phyloP scores from a whole-genome alignment of 2,797 vertebrate genomes.

The Epinephelus coioides region DNA sequence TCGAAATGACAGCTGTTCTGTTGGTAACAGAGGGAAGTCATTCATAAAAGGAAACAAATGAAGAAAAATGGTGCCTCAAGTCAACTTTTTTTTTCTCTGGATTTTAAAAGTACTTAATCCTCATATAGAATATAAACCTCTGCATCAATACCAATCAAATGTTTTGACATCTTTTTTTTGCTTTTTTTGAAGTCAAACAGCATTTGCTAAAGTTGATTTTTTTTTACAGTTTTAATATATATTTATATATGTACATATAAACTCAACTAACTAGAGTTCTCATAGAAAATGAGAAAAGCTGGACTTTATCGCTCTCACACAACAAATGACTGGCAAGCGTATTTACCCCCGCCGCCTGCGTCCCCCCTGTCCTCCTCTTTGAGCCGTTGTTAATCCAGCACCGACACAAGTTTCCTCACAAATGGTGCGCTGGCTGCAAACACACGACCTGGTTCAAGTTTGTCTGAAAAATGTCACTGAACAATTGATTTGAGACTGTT shows the following conservation, averaged over 20 bases:
- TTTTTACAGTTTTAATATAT: constrained; percentile 86
- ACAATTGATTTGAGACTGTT: neutral
- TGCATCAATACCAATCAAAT: constrained; percentile 85
- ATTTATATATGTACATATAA: constrained; percentile 88
- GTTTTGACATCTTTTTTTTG: constrained; percentile 67
- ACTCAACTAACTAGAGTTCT: constrained; percentile 85
- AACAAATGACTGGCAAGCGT: constrained; percentile 79
- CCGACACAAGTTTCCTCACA: constrained; percentile 15
- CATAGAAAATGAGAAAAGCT: constrained; percentile 88
- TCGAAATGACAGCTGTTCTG: constrained; percentile 60
- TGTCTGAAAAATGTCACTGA: constrained; percentile 29
- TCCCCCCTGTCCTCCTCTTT: constrained; percentile 28
- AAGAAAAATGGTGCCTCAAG: constrained; percentile 50
- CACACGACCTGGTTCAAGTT: constrained; percentile 41
- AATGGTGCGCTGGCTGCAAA: constrained; percentile 23
- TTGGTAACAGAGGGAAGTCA: constrained; percentile 56
- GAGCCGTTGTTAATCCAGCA: constrained; percentile 30
- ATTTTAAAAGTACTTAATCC: constrained; percentile 83
- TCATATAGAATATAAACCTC: constrained; percentile 89
- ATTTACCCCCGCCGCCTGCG: constrained; percentile 52
- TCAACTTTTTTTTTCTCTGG: constrained; percentile 58
- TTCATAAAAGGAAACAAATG: constrained; percentile 33
- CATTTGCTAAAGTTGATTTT: constrained; percentile 71
- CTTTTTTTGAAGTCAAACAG: constrained; percentile 77
- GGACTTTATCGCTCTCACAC: constrained; percentile 82